These are phyloP conservation scores for Acronicta psi DNA, from an alignment of 2,888 invertebrate genomes.

Conservation along the genomic window DNA sequence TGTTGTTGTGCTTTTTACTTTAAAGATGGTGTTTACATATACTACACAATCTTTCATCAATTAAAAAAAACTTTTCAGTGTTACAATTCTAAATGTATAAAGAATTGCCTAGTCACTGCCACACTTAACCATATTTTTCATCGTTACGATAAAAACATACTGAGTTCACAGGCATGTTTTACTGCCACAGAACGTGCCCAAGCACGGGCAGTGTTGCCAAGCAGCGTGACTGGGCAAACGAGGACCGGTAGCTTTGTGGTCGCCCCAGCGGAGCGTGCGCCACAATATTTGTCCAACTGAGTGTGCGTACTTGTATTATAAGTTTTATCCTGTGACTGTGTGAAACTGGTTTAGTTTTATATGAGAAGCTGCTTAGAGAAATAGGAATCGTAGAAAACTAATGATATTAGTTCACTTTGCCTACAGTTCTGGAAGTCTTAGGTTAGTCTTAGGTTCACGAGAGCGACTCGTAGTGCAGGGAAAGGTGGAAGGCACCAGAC, in stretches of 20 bases:
- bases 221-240: conserved; percentile 49
- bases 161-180: conserved; percentile 25
- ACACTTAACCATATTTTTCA: conserved; percentile 26
- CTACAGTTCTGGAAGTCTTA: too few species aligned
- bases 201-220: conserved; percentile 38
- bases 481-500: too few species aligned
- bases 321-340: conserved; percentile 45
- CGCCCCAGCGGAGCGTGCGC: conserved; percentile 51
- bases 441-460: too few species aligned
- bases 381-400: conserved; percentile 18
- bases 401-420: too few species aligned
- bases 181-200: conserved; percentile 45
- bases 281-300: conserved; percentile 55
- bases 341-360: conserved; percentile 43
- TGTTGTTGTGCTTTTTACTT: too few species aligned
- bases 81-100: background rate
- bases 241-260: conserved; percentile 36
- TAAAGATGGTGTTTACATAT: too few species aligned
- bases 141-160: conserved; percentile 28
- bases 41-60: too few species aligned
- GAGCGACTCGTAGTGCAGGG: too few species aligned
- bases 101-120: background rate
- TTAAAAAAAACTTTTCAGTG: background rate
- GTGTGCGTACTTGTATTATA: conserved; percentile 36
- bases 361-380: conserved; percentile 32